Base-by-base conservation (phyloP, 1,140 invertebrate genomes). In the Plutomurus gul region DNA sequence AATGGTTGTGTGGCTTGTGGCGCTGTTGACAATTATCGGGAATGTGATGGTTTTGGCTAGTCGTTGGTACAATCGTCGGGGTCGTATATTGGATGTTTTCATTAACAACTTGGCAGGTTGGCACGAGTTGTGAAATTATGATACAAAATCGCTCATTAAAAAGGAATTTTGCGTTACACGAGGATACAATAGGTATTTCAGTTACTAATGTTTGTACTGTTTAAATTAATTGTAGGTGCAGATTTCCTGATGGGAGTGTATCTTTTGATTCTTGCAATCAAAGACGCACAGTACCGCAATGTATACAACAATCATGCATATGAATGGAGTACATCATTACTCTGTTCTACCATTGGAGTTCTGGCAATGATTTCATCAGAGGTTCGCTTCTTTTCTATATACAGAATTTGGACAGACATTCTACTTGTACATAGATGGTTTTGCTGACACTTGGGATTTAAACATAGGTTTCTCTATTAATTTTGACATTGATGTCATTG, bases 191-290 rank as follows among this genome's bases (percentile, higher is more conserved):
- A 43, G n/a, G 8, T 10, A 37, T 30, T 11, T 7, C 33, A 22
- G 22, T 22, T 7, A 71, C 33, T 71, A 30, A 33, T 37, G 36
- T 20, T 70, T 22, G 4, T n/a, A n/a, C 46, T 11, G 20, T 27
- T 18, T 39, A 10, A 47, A 16, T 73, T 30, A 30, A 1, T 39
- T 49, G 10, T 74, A 90, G 88, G 91, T n/a, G 91, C 93, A 6
- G 93, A 95, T 86, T 88, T 93, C 81, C 85, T 94, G 18, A 94
- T 94, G 92, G 93, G 93, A 0, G 85, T 94, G 51, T 95, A 95
- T 86, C 87, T 95, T 75, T 84, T 93, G 13, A 88, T 91, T 60
- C 92, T 95, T 81, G 92, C 90, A 5, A 85, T 90, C 36, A 88
- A 91, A 82, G 93, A 95, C 85, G 84, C 89, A 33, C 86, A 87